A percentile compares a stretch with the other conserved stretches of the same genome.
phyloP scores from a whole-genome alignment of 2,113 vertebrate genomes.

The Sylvia atricapilla region DNA sequence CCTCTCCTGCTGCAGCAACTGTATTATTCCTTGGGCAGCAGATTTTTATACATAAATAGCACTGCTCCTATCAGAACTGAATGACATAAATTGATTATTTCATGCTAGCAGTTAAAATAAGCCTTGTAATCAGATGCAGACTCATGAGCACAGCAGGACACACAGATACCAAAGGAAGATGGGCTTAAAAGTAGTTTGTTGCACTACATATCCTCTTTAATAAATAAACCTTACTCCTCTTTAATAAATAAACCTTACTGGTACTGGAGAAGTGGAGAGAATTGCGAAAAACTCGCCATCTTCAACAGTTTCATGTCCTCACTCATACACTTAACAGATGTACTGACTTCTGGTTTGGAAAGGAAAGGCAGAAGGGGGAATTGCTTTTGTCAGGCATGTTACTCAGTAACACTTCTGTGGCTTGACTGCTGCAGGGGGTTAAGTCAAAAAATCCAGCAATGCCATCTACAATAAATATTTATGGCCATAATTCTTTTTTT shows the following conservation, averaged over 20 bases:
- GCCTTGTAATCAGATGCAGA: neutral
- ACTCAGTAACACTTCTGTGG: neutral
- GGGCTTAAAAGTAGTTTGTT: neutral
- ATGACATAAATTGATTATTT: neutral
- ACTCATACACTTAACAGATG: neutral
- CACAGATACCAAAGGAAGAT: neutral
- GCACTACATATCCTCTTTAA: neutral
- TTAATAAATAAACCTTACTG: neutral
- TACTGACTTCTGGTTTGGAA: neutral
- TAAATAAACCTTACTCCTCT: neutral
- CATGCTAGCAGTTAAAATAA: conserved; percentile 20
- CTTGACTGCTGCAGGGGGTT: neutral
- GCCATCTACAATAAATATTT: neutral
- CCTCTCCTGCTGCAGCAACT: neutral
- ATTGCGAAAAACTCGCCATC: neutral
- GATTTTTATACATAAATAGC: neutral
- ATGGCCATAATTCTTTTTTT: neutral
- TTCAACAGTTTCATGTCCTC: neutral
- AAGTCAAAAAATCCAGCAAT: neutral
- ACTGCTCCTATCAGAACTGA: neutral
- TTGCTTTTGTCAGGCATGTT: neutral
- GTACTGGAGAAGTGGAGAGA: neutral
- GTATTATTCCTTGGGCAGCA: neutral
- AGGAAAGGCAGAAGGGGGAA: neutral
- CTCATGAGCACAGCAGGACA: neutral